phyloP scores from a whole-genome alignment of 2,113 vertebrate genomes.

The Chionomys nivalis region DNA sequence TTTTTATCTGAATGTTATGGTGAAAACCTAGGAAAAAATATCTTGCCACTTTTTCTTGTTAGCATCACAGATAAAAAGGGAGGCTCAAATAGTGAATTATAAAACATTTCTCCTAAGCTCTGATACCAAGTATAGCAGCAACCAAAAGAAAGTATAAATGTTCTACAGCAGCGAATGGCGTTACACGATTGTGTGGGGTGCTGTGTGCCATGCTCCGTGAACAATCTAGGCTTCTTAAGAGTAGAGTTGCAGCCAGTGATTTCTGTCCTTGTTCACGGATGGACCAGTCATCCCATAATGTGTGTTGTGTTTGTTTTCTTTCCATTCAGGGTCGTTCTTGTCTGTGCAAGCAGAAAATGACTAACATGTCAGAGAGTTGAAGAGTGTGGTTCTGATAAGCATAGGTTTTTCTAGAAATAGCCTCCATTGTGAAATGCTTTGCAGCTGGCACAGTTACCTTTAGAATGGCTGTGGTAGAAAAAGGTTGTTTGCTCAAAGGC shows the following conservation, averaged over 20 bases:
- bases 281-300: neutral
- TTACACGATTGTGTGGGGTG: neutral
- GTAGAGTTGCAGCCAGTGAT: neutral
- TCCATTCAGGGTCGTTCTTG: neutral
- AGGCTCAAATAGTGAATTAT: constrained; percentile 28
- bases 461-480: constrained; percentile 37
- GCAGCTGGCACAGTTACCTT: constrained; percentile 19
- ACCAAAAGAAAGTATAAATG: neutral
- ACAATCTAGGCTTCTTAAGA: neutral
- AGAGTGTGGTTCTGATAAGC: constrained; percentile 4
- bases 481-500: constrained; percentile 3
- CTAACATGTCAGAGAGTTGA: neutral
- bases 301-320: neutral
- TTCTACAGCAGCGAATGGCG: neutral
- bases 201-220: neutral
- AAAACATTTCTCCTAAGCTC: neutral
- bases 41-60: neutral
- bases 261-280: neutral
- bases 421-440: constrained; percentile 7
- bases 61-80: neutral
- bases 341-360: neutral
- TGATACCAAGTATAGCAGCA: neutral
- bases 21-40: constrained; percentile 49
- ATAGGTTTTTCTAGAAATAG: constrained; percentile 39
- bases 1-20: neutral